phyloP scores from a whole-genome alignment of 2,888 invertebrate genomes.

The Siphlonurus alternatus region DNA sequence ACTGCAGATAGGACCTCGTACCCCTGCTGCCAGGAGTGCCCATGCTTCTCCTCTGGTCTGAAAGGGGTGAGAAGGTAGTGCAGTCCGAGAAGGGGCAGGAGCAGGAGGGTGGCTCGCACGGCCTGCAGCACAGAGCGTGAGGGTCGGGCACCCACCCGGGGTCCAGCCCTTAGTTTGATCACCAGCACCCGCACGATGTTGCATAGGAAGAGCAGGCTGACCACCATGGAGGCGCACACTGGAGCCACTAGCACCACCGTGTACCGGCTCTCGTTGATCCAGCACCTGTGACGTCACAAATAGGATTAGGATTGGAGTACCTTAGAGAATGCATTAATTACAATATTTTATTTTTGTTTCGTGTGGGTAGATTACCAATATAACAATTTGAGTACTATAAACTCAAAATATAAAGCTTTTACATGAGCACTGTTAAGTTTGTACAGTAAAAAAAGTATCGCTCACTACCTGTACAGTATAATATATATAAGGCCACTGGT shows the following conservation, averaged over 20 bases:
- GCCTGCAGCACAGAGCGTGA: slow-evolving; percentile 18
- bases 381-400: too few relatives aligned
- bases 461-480: too few relatives aligned
- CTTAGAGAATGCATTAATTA: too few relatives aligned
- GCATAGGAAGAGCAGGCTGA: slow-evolving; percentile 71
- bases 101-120: slow-evolving; percentile 64
- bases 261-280: slow-evolving; percentile 57
- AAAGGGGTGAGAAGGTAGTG: slow-evolving; percentile 82
- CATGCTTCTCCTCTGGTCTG: slow-evolving; percentile 38
- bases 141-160: slow-evolving; percentile 26
- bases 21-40: slow-evolving; percentile 50
- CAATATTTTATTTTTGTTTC: too few relatives aligned
- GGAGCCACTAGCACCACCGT: slow-evolving; percentile 58
- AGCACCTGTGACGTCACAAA: slow-evolving; percentile 36
- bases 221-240: slow-evolving; percentile 59
- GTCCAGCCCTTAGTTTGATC: slow-evolving; percentile 60
- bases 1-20: slow-evolving; percentile 77
- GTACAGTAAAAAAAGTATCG: too few relatives aligned
- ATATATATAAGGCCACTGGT: too few relatives aligned
- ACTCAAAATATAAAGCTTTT: too few relatives aligned
- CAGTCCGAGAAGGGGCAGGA: slow-evolving; percentile 79
- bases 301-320: background rate
- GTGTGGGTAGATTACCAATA: too few relatives aligned
- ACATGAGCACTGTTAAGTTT: too few relatives aligned
- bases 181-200: slow-evolving; percentile 80